These are phyloP conservation scores for Allophyes oxyacanthae DNA, from an alignment of 2,888 invertebrate genomes.

Conservation along the genomic window DNA sequence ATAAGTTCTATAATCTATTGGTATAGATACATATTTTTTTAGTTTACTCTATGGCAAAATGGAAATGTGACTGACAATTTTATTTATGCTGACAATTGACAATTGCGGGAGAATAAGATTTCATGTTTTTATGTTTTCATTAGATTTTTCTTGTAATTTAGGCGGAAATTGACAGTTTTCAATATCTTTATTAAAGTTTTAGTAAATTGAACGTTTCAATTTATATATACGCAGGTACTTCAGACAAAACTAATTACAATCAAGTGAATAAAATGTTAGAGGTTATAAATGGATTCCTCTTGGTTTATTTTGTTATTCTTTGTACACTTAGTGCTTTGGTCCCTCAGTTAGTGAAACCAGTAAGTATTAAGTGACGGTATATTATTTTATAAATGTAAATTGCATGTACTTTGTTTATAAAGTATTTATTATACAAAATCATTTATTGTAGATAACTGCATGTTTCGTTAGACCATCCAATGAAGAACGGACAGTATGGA, in stretches of 20 bases:
- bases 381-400: too few species aligned
- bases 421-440: not conserved
- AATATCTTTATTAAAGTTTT: not conserved
- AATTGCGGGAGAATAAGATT: too few species aligned
- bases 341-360: conserved; percentile 84
- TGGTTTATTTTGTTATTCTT: conserved; percentile 81
- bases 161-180: not conserved
- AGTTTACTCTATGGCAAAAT: too few species aligned
- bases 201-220: not conserved
- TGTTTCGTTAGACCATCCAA: conserved; percentile 83
- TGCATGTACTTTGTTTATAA: not conserved
- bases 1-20: too few species aligned
- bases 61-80: too few species aligned
- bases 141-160: not conserved
- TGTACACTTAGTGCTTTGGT: conserved; percentile 83
- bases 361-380: conserved; percentile 65
- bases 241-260: not conserved
- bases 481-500: conserved; percentile 78
- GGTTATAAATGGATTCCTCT: conserved; percentile 82
- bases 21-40: too few species aligned
- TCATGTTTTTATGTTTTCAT: too few species aligned
- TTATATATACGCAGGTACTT: too few species aligned
- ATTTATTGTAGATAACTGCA: conserved; percentile 81
- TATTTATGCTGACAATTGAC: too few species aligned
- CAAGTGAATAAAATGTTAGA: conserved; percentile 82